Evolutionary conservation across 1,140 invertebrate genomes (phyloP), one percentile per base, ranked within the genome.

Genomic region (Procambarus clarkii): DNA sequence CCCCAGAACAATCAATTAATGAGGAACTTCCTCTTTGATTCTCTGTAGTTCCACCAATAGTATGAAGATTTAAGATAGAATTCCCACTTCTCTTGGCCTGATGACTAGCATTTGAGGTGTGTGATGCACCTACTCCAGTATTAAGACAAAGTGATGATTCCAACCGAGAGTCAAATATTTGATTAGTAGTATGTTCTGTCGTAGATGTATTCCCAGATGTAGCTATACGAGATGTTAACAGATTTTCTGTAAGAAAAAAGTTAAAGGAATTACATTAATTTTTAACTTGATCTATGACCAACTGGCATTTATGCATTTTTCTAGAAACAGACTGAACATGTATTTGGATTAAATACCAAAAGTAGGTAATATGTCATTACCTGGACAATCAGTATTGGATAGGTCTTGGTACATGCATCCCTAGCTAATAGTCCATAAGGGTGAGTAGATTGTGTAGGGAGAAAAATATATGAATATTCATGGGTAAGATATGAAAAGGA

Each of bases 131-230:
- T 34, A 74, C 69, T 74, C n/a, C 69, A 34, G 69, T 21, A 74
- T 74, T 74, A 74, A 74, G 69, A 74, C n/a, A 4, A 74, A 74
- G 69, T 74, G 69, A 74, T 74, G 69, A 74, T 34, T 74, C 69
- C 4, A 74, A 24, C 5, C 34, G 69, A 34, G 69, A 34, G 1
- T 74, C 24, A 74, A 34, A 74, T 21, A 74, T 24, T 21, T 74
- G 69, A 24, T 74, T 24, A 34, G n/a, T 34, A 74, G n/a, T 74
- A 74, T 34, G 69, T 74, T 44, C 69, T 21, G 69, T 4, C 34
- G 69, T 8, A 74, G 69, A 34, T 8, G n/a, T 74, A 34, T 34
- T 74, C 69, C 4, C 69, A 8, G 69, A 3, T 74, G 69, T n/a
- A 0, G 34, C 69, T 74, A 74, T 74, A 11, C 34, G 69, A 34